Base-by-base conservation (phyloP, 2,797 vertebrate species). In the Erpetoichthys calabaricus region DNA sequence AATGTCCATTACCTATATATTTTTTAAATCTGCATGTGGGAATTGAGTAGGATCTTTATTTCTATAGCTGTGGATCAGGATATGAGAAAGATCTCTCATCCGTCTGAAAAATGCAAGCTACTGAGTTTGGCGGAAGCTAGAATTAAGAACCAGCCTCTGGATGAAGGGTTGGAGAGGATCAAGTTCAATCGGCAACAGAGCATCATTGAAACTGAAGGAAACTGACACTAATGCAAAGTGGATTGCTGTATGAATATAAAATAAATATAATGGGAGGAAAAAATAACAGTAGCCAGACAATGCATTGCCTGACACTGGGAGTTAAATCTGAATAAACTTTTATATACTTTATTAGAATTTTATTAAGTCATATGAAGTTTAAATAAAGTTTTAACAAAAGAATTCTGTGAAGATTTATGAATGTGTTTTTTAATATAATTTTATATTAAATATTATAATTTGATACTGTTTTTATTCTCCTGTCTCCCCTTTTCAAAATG, bases 51-150 rank as follows among this genome's bases (percentile, higher is more conserved):
- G 56, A 46, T 75, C 64, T 75, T 59, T 75, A 66, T 75, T 64
- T 73, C 63, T 60, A 25, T 75, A 71, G 72, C 63, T 49, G 66
- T 63, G 43, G 53, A 66, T 59, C 47, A 62, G 57, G 46, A 7
- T 8, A 59, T 60, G 63, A 62, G 56, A 64, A 73, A 73, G 67
- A 58, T 64, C 51, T 62, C 61, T 42, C 63, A 47, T 51, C 58
- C 59, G 53, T 69, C 62, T 6, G 55, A 43, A 6, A 65, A 65
- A 58, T 46, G 53, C 44, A 66, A 64, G 7, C 66, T 76, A 64
- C 63, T 76, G 63, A 75, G 72, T 57, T 71, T 76, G 55, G 65
- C 55, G 55, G 74, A 75, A 61, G 73, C 71, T 3, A 63, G 59
- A 42, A 63, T 56, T 8, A 60, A 67, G 57, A 46, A 54, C 5